A percentile compares a stretch with the other conserved stretches of the same genome.
Evolutionary conservation across 35 echinoderm and acorn worm genomes (phyloP).

Genomic region (Heliocidaris tuberculata): DNA sequence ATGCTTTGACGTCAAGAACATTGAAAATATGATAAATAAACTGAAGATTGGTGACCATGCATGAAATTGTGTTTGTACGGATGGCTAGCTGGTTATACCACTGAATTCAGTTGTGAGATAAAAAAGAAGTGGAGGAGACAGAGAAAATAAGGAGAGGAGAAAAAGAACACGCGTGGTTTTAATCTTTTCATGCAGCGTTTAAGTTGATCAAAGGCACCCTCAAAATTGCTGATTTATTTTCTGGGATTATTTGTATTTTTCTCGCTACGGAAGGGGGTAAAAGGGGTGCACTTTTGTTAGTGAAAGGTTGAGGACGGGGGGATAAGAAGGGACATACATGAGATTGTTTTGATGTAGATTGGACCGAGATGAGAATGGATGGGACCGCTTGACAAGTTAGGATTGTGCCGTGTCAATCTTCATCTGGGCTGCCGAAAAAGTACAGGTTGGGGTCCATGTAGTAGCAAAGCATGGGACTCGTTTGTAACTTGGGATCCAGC

Average conservation of each 20-base stretch:
- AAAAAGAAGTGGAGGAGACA: not conserved
- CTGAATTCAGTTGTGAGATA: constrained; percentile 14
- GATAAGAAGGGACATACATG: constrained; percentile 19
- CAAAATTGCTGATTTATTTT: constrained; percentile 48
- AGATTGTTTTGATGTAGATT: constrained; percentile 48
- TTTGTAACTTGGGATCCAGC: not conserved
- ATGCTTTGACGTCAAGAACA: constrained; percentile 36
- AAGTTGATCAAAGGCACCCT: constrained; percentile 37
- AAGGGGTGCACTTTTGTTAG: constrained; percentile 29
- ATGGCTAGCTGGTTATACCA: constrained; percentile 37
- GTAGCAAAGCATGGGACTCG: not conserved
- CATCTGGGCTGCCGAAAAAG: not conserved
- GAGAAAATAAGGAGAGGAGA: not conserved
- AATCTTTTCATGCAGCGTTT: constrained; percentile 46
- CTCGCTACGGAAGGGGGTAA: not conserved
- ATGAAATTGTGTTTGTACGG: constrained; percentile 54
- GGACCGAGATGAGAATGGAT: constrained; percentile 25
- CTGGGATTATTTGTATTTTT: constrained; percentile 49
- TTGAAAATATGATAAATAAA: constrained; percentile 45
- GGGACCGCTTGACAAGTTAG: constrained; percentile 32
- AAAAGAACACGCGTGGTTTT: constrained; percentile 27
- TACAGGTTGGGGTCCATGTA: constrained; percentile 29
- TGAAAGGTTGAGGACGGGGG: constrained; percentile 18
- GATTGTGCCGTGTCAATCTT: constrained; percentile 29
- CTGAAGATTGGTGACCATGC: constrained; percentile 47